Evolutionary conservation across 2,113 vertebrate genomes (phyloP), one percentile per base, ranked within the genome.

Genomic region (Chaenocephalus aceratus): DNA sequence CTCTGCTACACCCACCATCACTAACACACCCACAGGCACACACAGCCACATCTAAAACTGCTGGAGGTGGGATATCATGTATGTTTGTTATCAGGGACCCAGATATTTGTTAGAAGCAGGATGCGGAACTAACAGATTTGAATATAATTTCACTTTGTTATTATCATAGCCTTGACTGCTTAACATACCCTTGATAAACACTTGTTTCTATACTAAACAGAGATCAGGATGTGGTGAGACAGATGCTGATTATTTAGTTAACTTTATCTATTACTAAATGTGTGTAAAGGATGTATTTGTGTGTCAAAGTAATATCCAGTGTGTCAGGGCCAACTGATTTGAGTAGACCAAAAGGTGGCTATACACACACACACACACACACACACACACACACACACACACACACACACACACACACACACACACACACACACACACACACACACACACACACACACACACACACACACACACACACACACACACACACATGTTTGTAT

Each of bases 1-100:
- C 71, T 89, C 53, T 57, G 44, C 62, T 49, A 18, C 63, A 65
- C 51, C 49, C 44, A 26, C 21, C 11, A 30, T 80, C 13, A 64
- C 53, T 54, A 11, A 36, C 72, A 21, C 74, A 61, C 64, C 48
- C 67, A 68, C 65, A 49, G 5, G 6, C 5, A 41, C 5, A 46
- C 10, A 49, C 10, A 41, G n/a, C 7, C 0, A 30, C 30, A 30
- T 30, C 30, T 30, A 30, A 30, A 30, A 30, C 30, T 30, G 30
- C 30, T 30, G 30, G 30, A 30, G 30, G 30, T 30, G 30, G 30
- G 30, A 30, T 3, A 30, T 30, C 30, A 4, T 30, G 30, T 30
- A 30, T 30, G 30, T 30, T 30, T 30, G 30, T 30, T 30, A 30
- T 30, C 30, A 30, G 30, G 30, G 30, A 30, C 30, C 30, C 30